These are phyloP conservation scores for Rhyacichthys aspro DNA, from an alignment of 2,797 vertebrate species.

Conservation along the genomic window DNA sequence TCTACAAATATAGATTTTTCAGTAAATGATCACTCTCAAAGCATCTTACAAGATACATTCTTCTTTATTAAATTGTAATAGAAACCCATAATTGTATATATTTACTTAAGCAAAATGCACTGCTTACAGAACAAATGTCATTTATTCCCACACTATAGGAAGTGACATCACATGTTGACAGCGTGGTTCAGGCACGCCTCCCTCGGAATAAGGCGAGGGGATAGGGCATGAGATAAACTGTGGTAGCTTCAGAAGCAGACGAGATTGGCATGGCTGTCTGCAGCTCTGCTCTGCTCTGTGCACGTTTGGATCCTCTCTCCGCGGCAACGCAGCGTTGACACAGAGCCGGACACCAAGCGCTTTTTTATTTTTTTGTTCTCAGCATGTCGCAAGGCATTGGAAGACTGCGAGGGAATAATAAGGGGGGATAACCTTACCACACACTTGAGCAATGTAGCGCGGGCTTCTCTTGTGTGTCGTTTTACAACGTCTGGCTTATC, in stretches of 20 bases:
- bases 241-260: slow-evolving; percentile 63
- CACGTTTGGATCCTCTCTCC: slow-evolving; percentile 68
- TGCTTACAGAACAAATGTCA: slow-evolving; percentile 15
- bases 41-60: background rate
- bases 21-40: slow-evolving; percentile 8
- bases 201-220: slow-evolving; percentile 64
- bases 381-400: slow-evolving; percentile 58
- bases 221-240: slow-evolving; percentile 69
- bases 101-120: background rate
- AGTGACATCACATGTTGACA: slow-evolving; percentile 82
- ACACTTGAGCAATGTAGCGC: slow-evolving; percentile 63
- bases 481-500: slow-evolving; percentile 57
- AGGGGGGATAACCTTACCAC: slow-evolving; percentile 53
- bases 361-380: slow-evolving; percentile 36
- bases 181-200: slow-evolving; percentile 69
- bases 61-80: background rate
- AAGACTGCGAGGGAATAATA: slow-evolving; percentile 58
- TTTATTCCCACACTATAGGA: slow-evolving; percentile 65
- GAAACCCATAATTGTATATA: background rate
- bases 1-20: no score
- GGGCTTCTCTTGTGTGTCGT: slow-evolving; percentile 63
- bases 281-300: slow-evolving; percentile 56
- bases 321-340: slow-evolving; percentile 66
- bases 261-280: slow-evolving; percentile 65
- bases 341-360: slow-evolving; percentile 57